Conservation (phyloP, 2,797 vertebrate genomes). For the Microtus obscurus region DNA sequence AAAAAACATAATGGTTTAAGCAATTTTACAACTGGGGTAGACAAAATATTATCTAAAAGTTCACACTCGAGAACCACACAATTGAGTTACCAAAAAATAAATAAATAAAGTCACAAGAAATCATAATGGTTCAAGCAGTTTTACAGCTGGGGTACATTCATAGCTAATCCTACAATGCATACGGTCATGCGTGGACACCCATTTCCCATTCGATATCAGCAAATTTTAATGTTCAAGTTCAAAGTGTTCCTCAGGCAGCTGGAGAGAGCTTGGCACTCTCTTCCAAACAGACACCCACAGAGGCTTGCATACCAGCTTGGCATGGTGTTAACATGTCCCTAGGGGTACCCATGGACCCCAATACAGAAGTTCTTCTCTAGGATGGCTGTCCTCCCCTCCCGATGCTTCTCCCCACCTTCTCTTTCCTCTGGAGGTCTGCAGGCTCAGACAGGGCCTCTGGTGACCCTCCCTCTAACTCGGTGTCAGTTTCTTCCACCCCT, state of each 20-base stretch:
- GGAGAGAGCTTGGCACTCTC: background rate
- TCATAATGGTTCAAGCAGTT: background rate
- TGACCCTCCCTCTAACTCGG: background rate
- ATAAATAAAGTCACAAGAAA: background rate
- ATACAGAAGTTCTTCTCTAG: background rate
- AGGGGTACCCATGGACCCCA: background rate
- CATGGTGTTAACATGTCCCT: no score
- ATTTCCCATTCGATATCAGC: background rate
- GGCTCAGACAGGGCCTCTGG: background rate
- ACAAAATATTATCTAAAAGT: background rate
- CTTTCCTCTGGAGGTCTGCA: background rate
- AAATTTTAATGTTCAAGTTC: background rate
- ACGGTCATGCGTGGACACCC: background rate
- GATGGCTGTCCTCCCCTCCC: background rate
- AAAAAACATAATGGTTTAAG: background rate
- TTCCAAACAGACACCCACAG: background rate
- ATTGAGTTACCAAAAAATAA: background rate
- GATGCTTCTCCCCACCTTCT: background rate
- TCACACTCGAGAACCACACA: background rate
- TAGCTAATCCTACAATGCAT: background rate
- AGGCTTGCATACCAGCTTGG: background rate
- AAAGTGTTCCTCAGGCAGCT: background rate
- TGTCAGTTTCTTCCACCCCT: background rate
- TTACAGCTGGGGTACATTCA: background rate
- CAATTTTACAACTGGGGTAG: background rate